Base-by-base conservation (phyloP, 35 echinoderm and acorn worm species). In the Holothuria glaberrima region DNA sequence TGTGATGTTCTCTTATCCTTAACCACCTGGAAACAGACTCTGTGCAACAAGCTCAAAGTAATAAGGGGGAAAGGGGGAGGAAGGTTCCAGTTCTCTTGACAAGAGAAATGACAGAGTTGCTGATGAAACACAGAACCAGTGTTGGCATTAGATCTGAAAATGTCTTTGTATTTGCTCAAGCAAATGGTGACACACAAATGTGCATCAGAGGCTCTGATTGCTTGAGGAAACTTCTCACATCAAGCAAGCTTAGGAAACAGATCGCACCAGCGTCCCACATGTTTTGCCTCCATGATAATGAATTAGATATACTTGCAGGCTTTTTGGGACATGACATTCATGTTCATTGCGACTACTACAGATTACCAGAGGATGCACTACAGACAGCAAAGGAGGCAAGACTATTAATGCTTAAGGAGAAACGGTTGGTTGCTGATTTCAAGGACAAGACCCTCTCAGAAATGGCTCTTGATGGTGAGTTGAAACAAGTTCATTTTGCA, bases 261-360 rank as follows among this genome's bases (percentile, higher is more conserved):
- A 80, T 94, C 1, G 92, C 88, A 32, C 83, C 88, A 62, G 44
- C 75, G 66, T 74, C 88, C 3, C 87, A 94, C 48, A 64, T 94
- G 22, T 72, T 94, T 28, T 71, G 44, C 64, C 66, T 90, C 16
- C 38, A 66, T 20, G 88, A 90, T 82, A 94, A 94, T 77, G 92
- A 94, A 48, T 36, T 94, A 20, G 92, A 94, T 86, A n/a, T 93
- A 26, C 78, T 94, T 9, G 92, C 92, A 12, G 86, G 84, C 27
- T 94, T 94, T 34, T 63, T 94, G 77, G 88, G 92, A 22, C 92
- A 94, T 58, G 78, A 94, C 66, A 94, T 94, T 48, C 36, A 63
- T 16, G 80, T 94, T 14, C 92, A 90, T 58, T 24, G 83, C 21
- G 59, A 95, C 10, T 95, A 82, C 66, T 95, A 92, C 77, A 48